A percentile compares a stretch with the other conserved stretches of the same genome.
phyloP scores from a whole-genome alignment of 35 echinoderm and acorn worm species.

The Lytechinus pictus region DNA sequence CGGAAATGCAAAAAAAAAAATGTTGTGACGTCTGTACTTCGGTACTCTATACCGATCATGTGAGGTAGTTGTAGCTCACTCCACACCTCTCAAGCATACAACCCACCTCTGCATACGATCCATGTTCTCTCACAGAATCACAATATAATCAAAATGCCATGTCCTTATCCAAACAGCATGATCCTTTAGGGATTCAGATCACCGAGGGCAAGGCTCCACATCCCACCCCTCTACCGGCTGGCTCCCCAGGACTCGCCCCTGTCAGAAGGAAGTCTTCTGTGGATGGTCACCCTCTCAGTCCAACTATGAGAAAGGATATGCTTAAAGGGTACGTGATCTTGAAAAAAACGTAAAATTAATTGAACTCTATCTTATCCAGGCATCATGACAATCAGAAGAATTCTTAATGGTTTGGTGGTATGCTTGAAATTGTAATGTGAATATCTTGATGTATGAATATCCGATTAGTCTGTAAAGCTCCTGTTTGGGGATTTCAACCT shows the following conservation, averaged over 20 bases:
- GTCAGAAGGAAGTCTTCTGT: conserved; percentile 74
- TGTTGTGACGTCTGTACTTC: too few species aligned
- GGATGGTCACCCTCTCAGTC: conserved; percentile 85
- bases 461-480: too few species aligned
- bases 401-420: too few species aligned
- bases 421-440: too few species aligned
- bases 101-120: neutral
- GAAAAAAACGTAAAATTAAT: too few species aligned
- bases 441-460: too few species aligned
- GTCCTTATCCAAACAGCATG: conserved; percentile 69
- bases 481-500: too few species aligned
- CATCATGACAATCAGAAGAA: too few species aligned
- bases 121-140: neutral
- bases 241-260: conserved; percentile 47
- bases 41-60: too few species aligned
- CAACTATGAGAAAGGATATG: conserved; percentile 71
- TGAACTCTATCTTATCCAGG: too few species aligned
- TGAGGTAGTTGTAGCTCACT: too few species aligned
- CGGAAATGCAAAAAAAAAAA: too few species aligned
- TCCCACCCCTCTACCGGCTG: conserved; percentile 34
- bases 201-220: conserved; percentile 51
- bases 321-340: conserved; percentile 69
- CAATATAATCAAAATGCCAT: neutral
- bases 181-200: conserved; percentile 92
- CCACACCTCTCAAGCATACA: neutral